A percentile compares a stretch with the other conserved stretches of the same genome.
phyloP scores from a whole-genome alignment of 1,140 invertebrate genomes.

The Portunus trituberculatus region DNA sequence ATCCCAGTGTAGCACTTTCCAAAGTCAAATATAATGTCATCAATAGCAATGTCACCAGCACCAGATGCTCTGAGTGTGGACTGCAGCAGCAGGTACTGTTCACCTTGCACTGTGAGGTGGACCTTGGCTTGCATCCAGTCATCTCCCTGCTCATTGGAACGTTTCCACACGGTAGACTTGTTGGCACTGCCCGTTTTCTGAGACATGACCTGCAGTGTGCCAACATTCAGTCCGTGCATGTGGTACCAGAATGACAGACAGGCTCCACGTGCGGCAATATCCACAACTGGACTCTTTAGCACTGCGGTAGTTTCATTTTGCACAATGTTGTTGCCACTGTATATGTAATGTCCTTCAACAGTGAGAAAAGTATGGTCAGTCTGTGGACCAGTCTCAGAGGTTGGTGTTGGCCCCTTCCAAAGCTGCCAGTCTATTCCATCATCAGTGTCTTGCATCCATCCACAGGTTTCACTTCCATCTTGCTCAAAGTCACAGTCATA shows the following conservation, averaged over 20 bases:
- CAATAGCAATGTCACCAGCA: slow-evolving; percentile 62
- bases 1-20: slow-evolving; percentile 8
- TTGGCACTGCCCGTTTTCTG: not conserved
- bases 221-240: slow-evolving; percentile 69
- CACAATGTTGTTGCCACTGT: slow-evolving; percentile 44
- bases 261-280: slow-evolving; percentile 37
- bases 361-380: slow-evolving; percentile 59
- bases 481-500: slow-evolving; percentile 73
- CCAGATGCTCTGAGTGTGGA: slow-evolving; percentile 39
- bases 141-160: slow-evolving; percentile 62
- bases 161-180: slow-evolving; percentile 24
- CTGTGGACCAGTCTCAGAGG: slow-evolving; percentile 57
- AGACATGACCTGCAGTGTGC: slow-evolving; percentile 29
- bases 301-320: not conserved
- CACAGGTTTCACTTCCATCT: slow-evolving; percentile 33
- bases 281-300: slow-evolving; percentile 49
- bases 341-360: slow-evolving; percentile 66
- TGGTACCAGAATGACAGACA: slow-evolving; percentile 72
- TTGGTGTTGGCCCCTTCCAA: slow-evolving; percentile 56
- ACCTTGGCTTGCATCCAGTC: slow-evolving; percentile 64
- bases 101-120: slow-evolving; percentile 18
- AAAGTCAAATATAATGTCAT: slow-evolving; percentile 65
- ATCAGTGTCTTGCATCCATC: slow-evolving; percentile 54
- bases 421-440: slow-evolving; percentile 58
- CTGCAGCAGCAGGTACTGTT: slow-evolving; percentile 34